These are phyloP conservation scores for Noctilio leporinus DNA, from an alignment of 2,113 vertebrate species.

Conservation along the genomic window DNA sequence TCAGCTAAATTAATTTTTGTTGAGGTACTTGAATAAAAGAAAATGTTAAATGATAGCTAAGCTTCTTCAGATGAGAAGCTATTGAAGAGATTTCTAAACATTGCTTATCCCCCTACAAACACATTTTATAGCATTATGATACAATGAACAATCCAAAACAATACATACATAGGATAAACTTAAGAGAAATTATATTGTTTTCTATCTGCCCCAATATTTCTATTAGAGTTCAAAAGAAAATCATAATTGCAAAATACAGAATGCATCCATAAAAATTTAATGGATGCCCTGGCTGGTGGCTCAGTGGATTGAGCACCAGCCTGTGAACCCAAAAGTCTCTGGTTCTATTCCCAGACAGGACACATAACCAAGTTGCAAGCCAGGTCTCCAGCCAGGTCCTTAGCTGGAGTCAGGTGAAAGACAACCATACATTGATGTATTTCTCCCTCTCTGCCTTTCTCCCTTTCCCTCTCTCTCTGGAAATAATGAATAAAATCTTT, in stretches of 20 bases:
- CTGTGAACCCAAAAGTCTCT: too few species aligned
- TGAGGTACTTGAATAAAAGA: background rate
- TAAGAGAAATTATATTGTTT: background rate
- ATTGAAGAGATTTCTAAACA: background rate
- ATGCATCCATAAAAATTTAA: background rate
- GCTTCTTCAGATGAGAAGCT: conserved; percentile 5
- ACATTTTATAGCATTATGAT: background rate
- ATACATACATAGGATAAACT: background rate
- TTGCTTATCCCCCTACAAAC: background rate
- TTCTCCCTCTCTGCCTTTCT: too few species aligned
- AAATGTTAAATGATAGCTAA: background rate
- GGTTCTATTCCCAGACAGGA: too few species aligned
- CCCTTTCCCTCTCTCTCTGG: too few species aligned
- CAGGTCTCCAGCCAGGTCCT: too few species aligned
- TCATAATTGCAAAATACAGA: background rate
- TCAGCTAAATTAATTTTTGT: conserved; percentile 10
- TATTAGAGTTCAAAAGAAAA: background rate
- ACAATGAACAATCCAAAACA: background rate
- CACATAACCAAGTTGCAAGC: too few species aligned
- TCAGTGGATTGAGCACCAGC: too few species aligned
- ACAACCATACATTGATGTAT: too few species aligned
- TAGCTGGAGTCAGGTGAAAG: too few species aligned
- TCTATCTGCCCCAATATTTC: background rate
- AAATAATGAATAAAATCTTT: too few species aligned
- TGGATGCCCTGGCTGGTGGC: too few species aligned